These are phyloP conservation scores for Paracyclopina nana DNA, from an alignment of 1,140 invertebrate genomes.

Conservation along the genomic window DNA sequence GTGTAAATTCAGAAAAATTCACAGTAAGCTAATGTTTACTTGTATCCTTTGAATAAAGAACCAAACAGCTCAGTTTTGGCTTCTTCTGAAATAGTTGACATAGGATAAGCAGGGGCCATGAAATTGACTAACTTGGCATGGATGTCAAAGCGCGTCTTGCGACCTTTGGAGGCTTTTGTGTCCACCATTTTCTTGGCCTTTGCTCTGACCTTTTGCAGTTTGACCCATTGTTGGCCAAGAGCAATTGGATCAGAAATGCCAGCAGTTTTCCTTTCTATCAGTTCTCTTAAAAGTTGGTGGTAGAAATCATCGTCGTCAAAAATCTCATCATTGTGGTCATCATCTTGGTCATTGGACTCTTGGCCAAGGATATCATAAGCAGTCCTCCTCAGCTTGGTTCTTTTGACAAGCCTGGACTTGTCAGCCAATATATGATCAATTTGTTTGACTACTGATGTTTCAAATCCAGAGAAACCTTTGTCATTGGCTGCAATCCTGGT, in stretches of 20 bases:
- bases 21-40: too few relatives aligned
- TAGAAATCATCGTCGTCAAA: constrained; percentile 96
- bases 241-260: constrained; percentile 29
- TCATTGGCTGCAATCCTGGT: constrained; percentile 37
- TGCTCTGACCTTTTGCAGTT: constrained; percentile 67
- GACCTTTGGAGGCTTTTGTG: constrained; percentile 72
- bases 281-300: constrained; percentile 67
- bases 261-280: constrained; percentile 66
- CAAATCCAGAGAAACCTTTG: constrained; percentile 38
- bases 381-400: constrained; percentile 54
- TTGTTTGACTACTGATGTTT: constrained; percentile 56
- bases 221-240: constrained; percentile 59
- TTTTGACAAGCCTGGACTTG: constrained; percentile 46
- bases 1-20: too few relatives aligned
- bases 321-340: constrained; percentile 45
- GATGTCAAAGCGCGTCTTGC: constrained; percentile 68
- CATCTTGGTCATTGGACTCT: constrained; percentile 8
- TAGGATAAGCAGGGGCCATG: constrained; percentile 56
- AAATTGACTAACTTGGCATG: constrained; percentile 80
- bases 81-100: constrained; percentile 49
- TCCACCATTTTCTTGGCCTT: constrained; percentile 78
- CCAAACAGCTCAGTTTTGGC: constrained; percentile 50
- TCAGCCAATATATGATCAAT: constrained; percentile 65
- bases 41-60: constrained; percentile 61
- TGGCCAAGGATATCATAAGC: constrained; percentile 50